Evolutionary conservation across 1,140 invertebrate genomes (phyloP).

Genomic region (Patella vulgata): DNA sequence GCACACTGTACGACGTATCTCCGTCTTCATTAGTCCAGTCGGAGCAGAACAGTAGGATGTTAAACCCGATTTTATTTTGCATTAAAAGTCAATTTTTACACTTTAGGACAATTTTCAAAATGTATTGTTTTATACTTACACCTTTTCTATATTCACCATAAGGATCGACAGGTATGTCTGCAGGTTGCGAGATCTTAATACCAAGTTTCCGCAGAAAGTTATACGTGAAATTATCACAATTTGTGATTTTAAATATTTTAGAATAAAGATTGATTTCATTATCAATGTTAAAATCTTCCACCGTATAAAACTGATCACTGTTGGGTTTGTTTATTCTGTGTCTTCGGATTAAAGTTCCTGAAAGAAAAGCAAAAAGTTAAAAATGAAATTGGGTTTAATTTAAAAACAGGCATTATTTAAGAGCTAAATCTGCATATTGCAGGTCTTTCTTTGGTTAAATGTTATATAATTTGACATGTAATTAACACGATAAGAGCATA

Average conservation of each 20-base stretch:
- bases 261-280: slow-evolving; percentile 80
- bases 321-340: slow-evolving; percentile 79
- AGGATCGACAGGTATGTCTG: slow-evolving; percentile 56
- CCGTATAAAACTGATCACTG: slow-evolving; percentile 78
- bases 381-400: neutral
- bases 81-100: no score
- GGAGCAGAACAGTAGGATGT: no score
- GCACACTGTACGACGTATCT: no score
- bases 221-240: slow-evolving; percentile 86
- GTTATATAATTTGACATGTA: neutral
- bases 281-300: slow-evolving; percentile 73
- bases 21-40: no score
- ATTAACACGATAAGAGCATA: neutral
- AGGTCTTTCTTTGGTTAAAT: no score
- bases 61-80: no score
- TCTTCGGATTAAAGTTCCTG: slow-evolving; percentile 78
- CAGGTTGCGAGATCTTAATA: slow-evolving; percentile 73
- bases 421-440: no score
- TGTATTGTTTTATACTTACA: slow-evolving; percentile 54
- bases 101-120: no score
- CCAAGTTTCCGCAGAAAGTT: slow-evolving; percentile 85
- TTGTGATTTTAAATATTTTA: slow-evolving; percentile 81
- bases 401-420: no score
- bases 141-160: slow-evolving; percentile 62
- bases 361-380: no score